A percentile compares a stretch with the other conserved stretches of the same genome.
Conservation (phyloP, 2,797 vertebrate species). For the Sorex maritimensis region DNA sequence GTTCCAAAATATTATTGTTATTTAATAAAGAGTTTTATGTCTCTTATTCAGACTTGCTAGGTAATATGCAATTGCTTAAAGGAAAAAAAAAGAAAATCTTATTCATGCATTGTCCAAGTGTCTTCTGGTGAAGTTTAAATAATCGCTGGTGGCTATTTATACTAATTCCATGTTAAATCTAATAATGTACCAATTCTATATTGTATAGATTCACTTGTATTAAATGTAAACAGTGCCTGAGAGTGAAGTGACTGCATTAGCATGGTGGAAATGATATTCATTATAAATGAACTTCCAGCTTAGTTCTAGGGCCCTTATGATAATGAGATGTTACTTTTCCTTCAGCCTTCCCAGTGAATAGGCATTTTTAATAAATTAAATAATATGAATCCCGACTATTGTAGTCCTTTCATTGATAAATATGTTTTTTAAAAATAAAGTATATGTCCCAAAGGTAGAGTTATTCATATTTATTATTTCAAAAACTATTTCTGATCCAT, state of each 20-base stretch:
- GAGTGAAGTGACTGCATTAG: slow-evolving; percentile 70
- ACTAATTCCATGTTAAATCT: slow-evolving; percentile 80
- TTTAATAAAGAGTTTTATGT: too few relatives aligned
- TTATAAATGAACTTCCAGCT: slow-evolving; percentile 74
- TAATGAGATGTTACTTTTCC: slow-evolving; percentile 79
- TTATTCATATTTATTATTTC: slow-evolving; percentile 67
- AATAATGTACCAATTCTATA: slow-evolving; percentile 80
- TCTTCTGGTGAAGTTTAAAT: slow-evolving; percentile 81
- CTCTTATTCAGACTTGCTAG: too few relatives aligned
- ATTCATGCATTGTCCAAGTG: slow-evolving; percentile 77
- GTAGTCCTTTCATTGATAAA: slow-evolving; percentile 68
- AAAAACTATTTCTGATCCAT: slow-evolving; percentile 11
- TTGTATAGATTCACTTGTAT: slow-evolving; percentile 37
- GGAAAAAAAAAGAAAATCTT: slow-evolving; percentile 70
- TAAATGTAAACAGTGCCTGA: slow-evolving; percentile 64
- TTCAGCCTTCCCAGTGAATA: slow-evolving; percentile 68
- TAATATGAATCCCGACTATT: slow-evolving; percentile 66
- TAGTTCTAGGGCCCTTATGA: slow-evolving; percentile 69
- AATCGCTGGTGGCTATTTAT: slow-evolving; percentile 78
- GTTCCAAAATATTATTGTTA: too few relatives aligned
- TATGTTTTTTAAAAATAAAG: slow-evolving; percentile 52
- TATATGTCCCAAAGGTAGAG: slow-evolving; percentile 65
- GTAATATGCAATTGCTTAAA: too few relatives aligned
- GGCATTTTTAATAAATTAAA: slow-evolving; percentile 81
- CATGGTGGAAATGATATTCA: slow-evolving; percentile 66